Evolutionary conservation across 1,140 invertebrate genomes (phyloP), one percentile per base, ranked within the genome.

Genomic region (Pseudoatta argentina): DNA sequence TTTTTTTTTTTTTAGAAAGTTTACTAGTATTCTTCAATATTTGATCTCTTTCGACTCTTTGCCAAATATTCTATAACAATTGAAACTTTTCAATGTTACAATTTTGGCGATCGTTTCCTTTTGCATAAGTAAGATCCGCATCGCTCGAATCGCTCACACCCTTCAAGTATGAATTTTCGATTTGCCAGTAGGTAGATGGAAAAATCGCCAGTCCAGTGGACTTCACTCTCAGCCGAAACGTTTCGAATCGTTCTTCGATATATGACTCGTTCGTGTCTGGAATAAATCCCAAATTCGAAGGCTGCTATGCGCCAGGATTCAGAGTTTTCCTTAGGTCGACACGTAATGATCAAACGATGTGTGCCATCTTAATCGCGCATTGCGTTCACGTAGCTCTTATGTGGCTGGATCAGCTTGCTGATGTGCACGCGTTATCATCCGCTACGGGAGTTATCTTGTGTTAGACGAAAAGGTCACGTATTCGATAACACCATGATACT

Each of bases 341-440:
- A 44, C 66, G 88, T 90, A 90, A 90, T 89, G 89, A 87, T 71
- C 78, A 90, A 90, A 90, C 88, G 86, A 90, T 90, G 85, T 75
- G 57, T 63, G 75, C 73, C 85, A 67, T 90, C 85, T 89, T 85
- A 87, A 90, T 89, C 88, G 88, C 63, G 79, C 78, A 89, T 90
- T 81, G 88, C 78, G 86, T 89, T 71, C 78, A 87, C 85, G 89
- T 90, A 87, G 39, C 72, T 78, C 64, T 55, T 61, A 78, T 57
- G 75, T 66, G 67, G 61, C 69, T 78, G 72, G 83, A 88, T 86
- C 86, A 44, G 44, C 51, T 89, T 86, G 87, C 83, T 83, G 69
- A 88, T 72, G 88, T 72, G 72, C 87, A 59, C 76, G 66, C 77
- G 85, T 87, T 66, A 89, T 89, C 87, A 87, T 89, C 76, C 82